phyloP scores from a whole-genome alignment of 2,888 invertebrate species.

The Calameuta filiformis region DNA sequence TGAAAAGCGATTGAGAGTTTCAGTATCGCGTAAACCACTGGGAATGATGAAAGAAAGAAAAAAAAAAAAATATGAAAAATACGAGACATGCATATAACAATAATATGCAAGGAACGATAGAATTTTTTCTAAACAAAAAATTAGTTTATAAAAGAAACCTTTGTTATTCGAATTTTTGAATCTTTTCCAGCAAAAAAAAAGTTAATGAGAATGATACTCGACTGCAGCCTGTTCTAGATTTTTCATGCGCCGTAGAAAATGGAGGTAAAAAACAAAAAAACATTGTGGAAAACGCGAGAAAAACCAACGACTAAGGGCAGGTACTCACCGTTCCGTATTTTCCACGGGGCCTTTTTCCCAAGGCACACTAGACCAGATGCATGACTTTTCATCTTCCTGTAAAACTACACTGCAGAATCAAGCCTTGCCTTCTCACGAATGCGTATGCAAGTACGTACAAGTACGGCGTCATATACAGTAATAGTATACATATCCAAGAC shows the following conservation, averaged over 20 bases:
- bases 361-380: neutral
- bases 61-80: neutral
- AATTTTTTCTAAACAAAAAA: neutral
- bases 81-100: neutral
- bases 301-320: neutral
- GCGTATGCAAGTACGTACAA: neutral
- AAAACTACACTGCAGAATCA: neutral
- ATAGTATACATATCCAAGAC: neutral
- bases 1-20: neutral
- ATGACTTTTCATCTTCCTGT: neutral
- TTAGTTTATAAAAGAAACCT: neutral
- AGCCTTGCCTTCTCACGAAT: neutral
- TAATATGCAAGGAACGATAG: neutral
- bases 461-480: neutral
- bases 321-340: neutral
- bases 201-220: neutral
- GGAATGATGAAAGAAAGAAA: neutral
- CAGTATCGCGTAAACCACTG: neutral
- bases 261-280: neutral
- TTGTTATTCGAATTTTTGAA: neutral
- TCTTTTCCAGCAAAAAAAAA: neutral
- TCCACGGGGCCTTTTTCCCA: neutral
- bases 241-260: neutral
- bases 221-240: neutral
- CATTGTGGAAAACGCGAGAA: neutral